Conservation (phyloP, 2,113 vertebrate genomes). For the Mola mola region DNA sequence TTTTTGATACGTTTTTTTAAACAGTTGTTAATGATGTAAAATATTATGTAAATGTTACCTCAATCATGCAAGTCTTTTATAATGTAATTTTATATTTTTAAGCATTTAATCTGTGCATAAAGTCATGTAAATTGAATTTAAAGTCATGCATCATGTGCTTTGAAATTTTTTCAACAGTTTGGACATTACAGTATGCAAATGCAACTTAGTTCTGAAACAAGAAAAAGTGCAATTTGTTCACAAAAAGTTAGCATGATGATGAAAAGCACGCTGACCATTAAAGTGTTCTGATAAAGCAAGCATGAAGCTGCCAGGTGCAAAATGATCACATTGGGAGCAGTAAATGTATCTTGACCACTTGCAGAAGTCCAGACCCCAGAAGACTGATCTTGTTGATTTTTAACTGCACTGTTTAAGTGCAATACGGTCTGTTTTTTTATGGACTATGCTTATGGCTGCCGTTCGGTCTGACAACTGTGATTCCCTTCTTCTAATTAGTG, state of each 20-base stretch:
- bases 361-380: constrained; percentile 26
- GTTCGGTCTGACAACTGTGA: neutral
- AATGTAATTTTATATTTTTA: neutral
- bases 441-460: neutral
- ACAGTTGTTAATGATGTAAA: no score
- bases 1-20: no score
- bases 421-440: neutral
- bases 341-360: constrained; percentile 35
- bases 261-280: constrained; percentile 55
- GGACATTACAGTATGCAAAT: neutral
- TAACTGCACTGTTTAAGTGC: neutral
- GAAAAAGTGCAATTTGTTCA: constrained; percentile 64
- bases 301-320: constrained; percentile 57
- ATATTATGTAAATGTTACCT: constrained; percentile 9
- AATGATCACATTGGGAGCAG: constrained; percentile 42
- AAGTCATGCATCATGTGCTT: no score
- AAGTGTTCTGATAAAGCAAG: constrained; percentile 48
- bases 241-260: constrained; percentile 67
- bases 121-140: neutral
- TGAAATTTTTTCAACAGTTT: neutral
- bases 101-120: neutral
- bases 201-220: no score
- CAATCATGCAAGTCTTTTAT: constrained; percentile 17
- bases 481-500: constrained; percentile 48
- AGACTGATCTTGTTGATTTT: constrained; percentile 2